Base-by-base conservation (phyloP, 2,888 invertebrate genomes). In the Nipponacmea schrenckii region DNA sequence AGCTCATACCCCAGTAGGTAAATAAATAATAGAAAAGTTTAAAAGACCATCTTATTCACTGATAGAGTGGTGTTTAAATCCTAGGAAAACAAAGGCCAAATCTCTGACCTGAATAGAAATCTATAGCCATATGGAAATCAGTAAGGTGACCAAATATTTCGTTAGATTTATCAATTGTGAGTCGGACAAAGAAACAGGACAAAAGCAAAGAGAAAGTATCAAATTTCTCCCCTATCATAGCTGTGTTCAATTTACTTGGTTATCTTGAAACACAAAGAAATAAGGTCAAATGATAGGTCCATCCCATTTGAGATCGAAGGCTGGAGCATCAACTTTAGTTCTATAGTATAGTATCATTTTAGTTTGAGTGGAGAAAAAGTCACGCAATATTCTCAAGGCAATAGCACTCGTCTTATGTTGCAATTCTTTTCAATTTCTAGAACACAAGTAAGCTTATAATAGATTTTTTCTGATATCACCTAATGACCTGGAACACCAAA, bases 241-340 rank as follows among this genome's bases (percentile, higher is more conserved):
- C 24, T 56, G n/a, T 56, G 56, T 56, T 56, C 56, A 56, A 56
- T 56, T 56, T 56, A 56, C 56, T 56, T 56, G 56, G 56, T 56
- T 56, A 56, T 56, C 56, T 56, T 56, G 20, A 39, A 39, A 56
- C 56, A 56, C 56, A 56, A 56, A 56, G 56, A 56, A 56, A 56
- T 10, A 56, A 56, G 56, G 56, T 56, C 56, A 56, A 24, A 20
- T 56, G 56, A 24, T 56, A 56, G 56, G 56, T 20, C 56, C 56
- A 56, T 24, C 56, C 56, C 14, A 56, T 20, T 56, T 56, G 56
- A 56, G 56, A 56, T 56, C 56, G 56, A 56, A 56, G 56, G 20
- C 56, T 56, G 24, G 20, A 56, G 20, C 56, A 56, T 56, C 56
- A 56, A 12, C 56, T 56, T 24, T 56, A 24, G 39, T 39, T 39